phyloP scores from a whole-genome alignment of 1,140 invertebrate genomes.

The Tenebrio molitor region DNA sequence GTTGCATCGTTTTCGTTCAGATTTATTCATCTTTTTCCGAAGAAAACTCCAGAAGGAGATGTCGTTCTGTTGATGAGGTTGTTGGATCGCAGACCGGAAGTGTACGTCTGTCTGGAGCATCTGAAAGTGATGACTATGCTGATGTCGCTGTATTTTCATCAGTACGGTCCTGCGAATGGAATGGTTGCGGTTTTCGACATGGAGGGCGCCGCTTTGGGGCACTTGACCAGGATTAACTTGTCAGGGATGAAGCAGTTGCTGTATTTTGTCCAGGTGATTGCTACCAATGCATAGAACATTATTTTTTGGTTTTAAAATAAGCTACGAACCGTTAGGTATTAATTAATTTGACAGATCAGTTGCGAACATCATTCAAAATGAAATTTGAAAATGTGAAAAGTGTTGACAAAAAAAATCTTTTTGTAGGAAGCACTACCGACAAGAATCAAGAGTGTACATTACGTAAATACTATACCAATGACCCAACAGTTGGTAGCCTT shows the following conservation, averaged over 20 bases:
- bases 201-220: conserved; percentile 70
- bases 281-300: background rate
- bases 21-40: no score
- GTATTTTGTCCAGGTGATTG: conserved; percentile 73
- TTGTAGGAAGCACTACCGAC: conserved; percentile 67
- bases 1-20: no score
- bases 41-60: conserved; percentile 70
- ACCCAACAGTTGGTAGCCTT: conserved; percentile 78
- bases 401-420: background rate
- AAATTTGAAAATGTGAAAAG: no score
- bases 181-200: conserved; percentile 73
- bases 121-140: conserved; percentile 71
- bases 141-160: conserved; percentile 68
- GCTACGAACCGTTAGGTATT: no score
- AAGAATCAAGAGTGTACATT: conserved; percentile 75
- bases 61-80: conserved; percentile 69
- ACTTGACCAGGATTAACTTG: conserved; percentile 72
- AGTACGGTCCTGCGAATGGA: conserved; percentile 71
- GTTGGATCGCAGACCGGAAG: conserved; percentile 70
- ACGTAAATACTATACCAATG: conserved; percentile 76
- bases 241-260: conserved; percentile 74
- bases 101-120: conserved; percentile 70
- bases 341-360: no score
- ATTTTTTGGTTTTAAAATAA: no score
- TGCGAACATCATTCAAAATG: no score